Conservation (phyloP, 2,888 invertebrate genomes). For the Pegoplata infirma region DNA sequence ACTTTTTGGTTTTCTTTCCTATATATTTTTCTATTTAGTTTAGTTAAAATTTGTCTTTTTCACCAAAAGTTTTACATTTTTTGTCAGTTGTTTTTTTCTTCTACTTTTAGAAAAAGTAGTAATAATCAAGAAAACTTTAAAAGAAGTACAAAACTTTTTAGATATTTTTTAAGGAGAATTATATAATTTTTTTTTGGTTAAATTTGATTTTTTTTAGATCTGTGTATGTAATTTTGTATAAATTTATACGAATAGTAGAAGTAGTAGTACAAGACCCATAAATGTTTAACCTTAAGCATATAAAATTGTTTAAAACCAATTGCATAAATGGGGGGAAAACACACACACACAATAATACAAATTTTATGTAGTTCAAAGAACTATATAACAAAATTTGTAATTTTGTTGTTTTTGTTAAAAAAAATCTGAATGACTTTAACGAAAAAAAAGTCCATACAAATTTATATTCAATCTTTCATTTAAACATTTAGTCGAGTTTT, state of each 20-base stretch:
- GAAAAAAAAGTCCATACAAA: too few species aligned
- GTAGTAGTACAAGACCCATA: conserved; percentile 2
- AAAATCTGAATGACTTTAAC: too few species aligned
- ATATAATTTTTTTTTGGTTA: background rate
- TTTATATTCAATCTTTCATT: too few species aligned
- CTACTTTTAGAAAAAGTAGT: background rate
- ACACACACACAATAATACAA: background rate
- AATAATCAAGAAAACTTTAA: background rate
- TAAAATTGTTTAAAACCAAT: conserved; percentile 19
- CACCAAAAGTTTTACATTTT: background rate
- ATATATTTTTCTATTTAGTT: background rate
- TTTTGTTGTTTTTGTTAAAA: too few species aligned
- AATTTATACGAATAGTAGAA: too few species aligned
- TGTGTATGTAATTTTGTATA: too few species aligned
- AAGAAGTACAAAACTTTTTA: background rate
- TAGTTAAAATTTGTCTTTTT: conserved; percentile 1
- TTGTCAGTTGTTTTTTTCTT: background rate
- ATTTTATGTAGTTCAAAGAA: too few species aligned
- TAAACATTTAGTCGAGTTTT: too few species aligned
- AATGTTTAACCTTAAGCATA: conserved; percentile 25
- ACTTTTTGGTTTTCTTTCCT: background rate
- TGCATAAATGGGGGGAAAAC: background rate
- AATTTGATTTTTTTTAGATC: background rate
- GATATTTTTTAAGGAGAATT: background rate
- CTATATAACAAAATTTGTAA: too few species aligned